These are phyloP conservation scores for Nixonia krombeini DNA, from an alignment of 1,140 invertebrate species.

Conservation along the genomic window DNA sequence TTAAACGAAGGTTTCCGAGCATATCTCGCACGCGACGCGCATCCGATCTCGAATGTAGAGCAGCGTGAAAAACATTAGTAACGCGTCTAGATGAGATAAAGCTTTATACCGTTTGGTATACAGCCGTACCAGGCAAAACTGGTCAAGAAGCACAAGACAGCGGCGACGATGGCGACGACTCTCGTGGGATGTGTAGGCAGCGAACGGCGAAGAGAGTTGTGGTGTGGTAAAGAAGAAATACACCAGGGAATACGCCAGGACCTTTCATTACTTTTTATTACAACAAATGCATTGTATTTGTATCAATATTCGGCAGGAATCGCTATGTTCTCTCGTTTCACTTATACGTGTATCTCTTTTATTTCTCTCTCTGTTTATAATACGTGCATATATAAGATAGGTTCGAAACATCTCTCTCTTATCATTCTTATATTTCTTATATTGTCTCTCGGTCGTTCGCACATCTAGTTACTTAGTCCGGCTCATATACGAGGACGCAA, in stretches of 20 bases:
- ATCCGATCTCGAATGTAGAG: too few species aligned
- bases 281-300: background rate
- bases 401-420: constrained; percentile 6
- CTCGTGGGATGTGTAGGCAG: constrained; percentile 16
- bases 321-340: constrained; percentile 5
- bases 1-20: too few species aligned
- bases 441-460: constrained; percentile 13
- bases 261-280: constrained; percentile 12
- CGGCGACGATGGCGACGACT: constrained; percentile 5
- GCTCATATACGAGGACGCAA: constrained; percentile 43
- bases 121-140: background rate
- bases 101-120: background rate
- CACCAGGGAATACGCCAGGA: constrained; percentile 43
- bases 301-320: constrained; percentile 3
- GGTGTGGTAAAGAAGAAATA: constrained; percentile 23
- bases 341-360: constrained; percentile 49
- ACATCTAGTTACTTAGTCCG: too few species aligned
- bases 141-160: constrained; percentile 10
- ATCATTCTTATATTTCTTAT: constrained; percentile 8
- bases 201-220: constrained; percentile 13
- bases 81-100: too few species aligned
- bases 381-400: too few species aligned
- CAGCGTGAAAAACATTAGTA: too few species aligned
- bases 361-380: constrained; percentile 25
- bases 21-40: too few species aligned